Conservation (phyloP, 2,113 vertebrate species). For the Rhombomys opimus region DNA sequence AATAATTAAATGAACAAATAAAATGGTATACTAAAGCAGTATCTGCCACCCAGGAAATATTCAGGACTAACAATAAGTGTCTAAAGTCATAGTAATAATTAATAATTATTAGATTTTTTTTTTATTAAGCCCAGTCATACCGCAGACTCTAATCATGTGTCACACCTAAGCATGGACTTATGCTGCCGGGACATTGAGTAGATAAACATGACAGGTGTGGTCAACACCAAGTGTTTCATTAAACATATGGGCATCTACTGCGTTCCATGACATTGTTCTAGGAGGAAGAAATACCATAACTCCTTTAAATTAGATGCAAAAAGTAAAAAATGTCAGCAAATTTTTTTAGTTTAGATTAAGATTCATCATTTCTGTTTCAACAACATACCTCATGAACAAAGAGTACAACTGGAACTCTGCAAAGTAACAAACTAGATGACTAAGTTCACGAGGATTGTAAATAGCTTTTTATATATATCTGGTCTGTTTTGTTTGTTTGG, state of each 20-base stretch:
- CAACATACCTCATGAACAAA: not conserved
- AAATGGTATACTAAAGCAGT: not conserved
- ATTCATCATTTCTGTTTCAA: not conserved
- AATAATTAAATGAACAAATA: conserved; percentile 3
- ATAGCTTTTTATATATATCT: not conserved
- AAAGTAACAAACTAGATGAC: not conserved
- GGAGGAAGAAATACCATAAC: not conserved
- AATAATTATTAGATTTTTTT: not conserved
- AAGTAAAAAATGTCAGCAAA: not conserved
- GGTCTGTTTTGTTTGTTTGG: not conserved
- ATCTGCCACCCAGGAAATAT: not conserved
- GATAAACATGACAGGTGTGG: not conserved
- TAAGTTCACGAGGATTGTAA: conserved; percentile 1
- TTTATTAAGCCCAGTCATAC: not conserved
- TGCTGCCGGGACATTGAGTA: not conserved
- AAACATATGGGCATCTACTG: not conserved
- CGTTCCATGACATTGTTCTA: not conserved
- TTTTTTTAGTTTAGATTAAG: conserved; percentile 10
- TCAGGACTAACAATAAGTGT: not conserved
- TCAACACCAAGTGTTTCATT: not conserved
- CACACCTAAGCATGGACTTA: not conserved
- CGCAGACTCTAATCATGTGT: not conserved
- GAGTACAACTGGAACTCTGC: conserved; percentile 8
- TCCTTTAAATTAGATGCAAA: not conserved
- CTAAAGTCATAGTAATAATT: not conserved